A percentile compares a stretch with the other conserved stretches of the same genome.
phyloP scores from a whole-genome alignment of 2,797 vertebrate species.

The Sciaenops ocellatus region DNA sequence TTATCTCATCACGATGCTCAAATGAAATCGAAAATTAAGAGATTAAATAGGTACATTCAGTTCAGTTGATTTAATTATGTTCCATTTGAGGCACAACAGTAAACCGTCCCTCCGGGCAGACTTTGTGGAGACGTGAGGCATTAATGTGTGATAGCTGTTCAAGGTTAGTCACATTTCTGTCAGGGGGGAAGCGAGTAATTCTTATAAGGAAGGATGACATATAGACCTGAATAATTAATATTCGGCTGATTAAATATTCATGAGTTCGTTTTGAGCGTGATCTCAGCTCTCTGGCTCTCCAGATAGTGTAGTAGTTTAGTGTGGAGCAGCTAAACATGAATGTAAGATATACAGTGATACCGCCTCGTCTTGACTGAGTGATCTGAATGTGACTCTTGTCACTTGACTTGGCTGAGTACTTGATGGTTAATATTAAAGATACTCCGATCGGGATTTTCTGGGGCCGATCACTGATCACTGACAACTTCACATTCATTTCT shows the following conservation, averaged over 20 bases:
- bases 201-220: conserved; percentile 30
- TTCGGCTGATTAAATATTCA: conserved; percentile 46
- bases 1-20: conserved; percentile 2
- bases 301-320: neutral
- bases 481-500: too few relatives aligned
- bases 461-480: too few relatives aligned
- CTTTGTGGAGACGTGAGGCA: neutral
- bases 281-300: conserved; percentile 4
- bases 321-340: neutral
- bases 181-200: conserved; percentile 19
- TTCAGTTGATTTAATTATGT: neutral
- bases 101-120: neutral
- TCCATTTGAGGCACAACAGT: neutral
- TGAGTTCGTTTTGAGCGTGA: conserved; percentile 34
- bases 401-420: too few relatives aligned
- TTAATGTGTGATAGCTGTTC: neutral
- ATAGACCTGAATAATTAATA: conserved; percentile 49
- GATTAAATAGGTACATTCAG: conserved; percentile 8
- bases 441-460: too few relatives aligned
- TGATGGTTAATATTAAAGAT: too few relatives aligned
- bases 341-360: neutral
- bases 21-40: conserved; percentile 12
- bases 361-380: neutral
- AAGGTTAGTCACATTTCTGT: conserved; percentile 14
- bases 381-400: neutral